These are phyloP conservation scores for Phoxinus dragarum DNA, from an alignment of 2,797 vertebrate species.

Conservation along the genomic window DNA sequence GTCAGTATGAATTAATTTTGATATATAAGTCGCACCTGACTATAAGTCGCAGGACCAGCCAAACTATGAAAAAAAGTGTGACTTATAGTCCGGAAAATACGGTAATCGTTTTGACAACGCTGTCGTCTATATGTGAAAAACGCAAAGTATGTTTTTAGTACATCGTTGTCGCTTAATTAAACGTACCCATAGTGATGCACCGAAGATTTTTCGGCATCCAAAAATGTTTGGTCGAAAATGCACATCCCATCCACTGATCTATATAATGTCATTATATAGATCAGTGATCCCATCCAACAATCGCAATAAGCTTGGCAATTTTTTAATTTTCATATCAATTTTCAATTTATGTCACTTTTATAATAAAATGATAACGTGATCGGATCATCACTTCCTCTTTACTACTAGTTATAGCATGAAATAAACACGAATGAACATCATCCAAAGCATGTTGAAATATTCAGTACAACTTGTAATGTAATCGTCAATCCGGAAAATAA, in stretches of 20 bases:
- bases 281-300: neutral
- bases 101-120: neutral
- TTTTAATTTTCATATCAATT: neutral
- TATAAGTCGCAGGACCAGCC: no score
- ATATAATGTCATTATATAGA: no score
- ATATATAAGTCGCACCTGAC: no score
- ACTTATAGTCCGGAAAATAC: no score
- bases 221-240: neutral
- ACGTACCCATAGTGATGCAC: neutral
- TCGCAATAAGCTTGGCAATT: neutral
- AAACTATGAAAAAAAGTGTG: no score
- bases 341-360: neutral
- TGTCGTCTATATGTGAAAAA: neutral
- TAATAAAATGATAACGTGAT: neutral
- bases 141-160: neutral
- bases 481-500: neutral
- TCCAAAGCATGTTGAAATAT: neutral
- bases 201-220: no score
- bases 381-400: neutral
- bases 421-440: neutral
- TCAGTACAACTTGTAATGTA: neutral
- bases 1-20: no score
- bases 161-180: neutral
- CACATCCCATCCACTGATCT: no score
- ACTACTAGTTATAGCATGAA: no score